Evolutionary conservation across 2,113 vertebrate genomes (phyloP), one percentile per base, ranked within the genome.

Genomic region (Girardinichthys multiradiatus): DNA sequence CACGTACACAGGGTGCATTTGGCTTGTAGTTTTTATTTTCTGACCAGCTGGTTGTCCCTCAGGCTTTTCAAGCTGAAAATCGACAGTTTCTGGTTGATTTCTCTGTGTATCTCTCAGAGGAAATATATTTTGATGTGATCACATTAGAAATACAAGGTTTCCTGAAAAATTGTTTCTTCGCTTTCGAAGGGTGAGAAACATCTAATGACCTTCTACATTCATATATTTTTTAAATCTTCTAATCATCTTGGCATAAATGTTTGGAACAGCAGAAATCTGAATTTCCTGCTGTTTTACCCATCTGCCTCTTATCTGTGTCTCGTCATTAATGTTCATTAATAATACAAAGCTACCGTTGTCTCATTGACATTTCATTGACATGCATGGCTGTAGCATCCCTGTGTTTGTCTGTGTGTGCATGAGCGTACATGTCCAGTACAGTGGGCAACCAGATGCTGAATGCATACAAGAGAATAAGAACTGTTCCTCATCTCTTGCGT

Each of bases 281-380:
- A 83, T 88, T 91, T 91, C 83, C 87, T 82, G 88, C 83, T 76
- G 76, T 81, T 87, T 87, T 84, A 88, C 88, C 74, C 73, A 77
- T 83, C 57, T 1, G 81, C 75, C 84, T 80, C 90, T 85, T 54
- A 69, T 86, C 86, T 92, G 88, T 89, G 86, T 90, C 86, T 76
- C 60, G 84, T 91, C 87, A 73, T 89, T 91, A 89, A 88, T 81
- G 90, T 90, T 89, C 84, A 85, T 87, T 88, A 89, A 83, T 78
- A 45, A 74, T 82, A 86, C 77, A 42, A 77, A 83, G 86, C 64
- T 62, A 33, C 83, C 72, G 71, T 81, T 86, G 85, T 83, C 82
- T 69, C 81, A 39, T 62, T 63, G 84, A 85, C 87, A 87, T 89
- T 87, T 89, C 83, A 90, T 86, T 85, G 77, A 74, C 70, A 79